Conservation (phyloP, 2,888 invertebrate genomes). For the Matsumyia berberina region DNA sequence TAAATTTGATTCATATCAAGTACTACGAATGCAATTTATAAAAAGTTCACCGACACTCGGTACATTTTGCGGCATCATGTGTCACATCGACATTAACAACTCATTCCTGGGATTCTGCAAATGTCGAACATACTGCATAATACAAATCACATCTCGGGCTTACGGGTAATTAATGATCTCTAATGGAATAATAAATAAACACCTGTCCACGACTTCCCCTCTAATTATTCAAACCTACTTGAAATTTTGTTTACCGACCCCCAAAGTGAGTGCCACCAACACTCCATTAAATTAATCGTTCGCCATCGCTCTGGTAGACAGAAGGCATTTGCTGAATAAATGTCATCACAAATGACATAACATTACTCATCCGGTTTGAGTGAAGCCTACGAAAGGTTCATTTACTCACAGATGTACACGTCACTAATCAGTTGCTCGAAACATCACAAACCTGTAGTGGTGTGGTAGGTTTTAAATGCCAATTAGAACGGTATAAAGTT, state of each 20-base stretch:
- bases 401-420: neutral
- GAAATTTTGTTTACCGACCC: neutral
- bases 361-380: neutral
- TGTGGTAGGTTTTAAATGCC: neutral
- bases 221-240: neutral
- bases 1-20: too few species aligned
- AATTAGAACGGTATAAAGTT: neutral
- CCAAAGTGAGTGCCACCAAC: neutral
- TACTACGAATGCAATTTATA: too few species aligned
- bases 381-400: neutral
- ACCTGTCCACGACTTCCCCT: neutral
- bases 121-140: too few species aligned
- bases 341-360: neutral
- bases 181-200: neutral
- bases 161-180: neutral
- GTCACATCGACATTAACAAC: too few species aligned
- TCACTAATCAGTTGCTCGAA: neutral
- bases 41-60: too few species aligned
- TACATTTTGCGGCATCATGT: too few species aligned
- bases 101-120: too few species aligned
- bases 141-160: too few species aligned
- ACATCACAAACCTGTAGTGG: neutral
- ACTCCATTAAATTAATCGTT: slow-evolving; percentile 10
- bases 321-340: neutral
- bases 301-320: neutral